Evolutionary conservation across 2,888 invertebrate species (phyloP).

Genomic region (Diarsia mendica): DNA sequence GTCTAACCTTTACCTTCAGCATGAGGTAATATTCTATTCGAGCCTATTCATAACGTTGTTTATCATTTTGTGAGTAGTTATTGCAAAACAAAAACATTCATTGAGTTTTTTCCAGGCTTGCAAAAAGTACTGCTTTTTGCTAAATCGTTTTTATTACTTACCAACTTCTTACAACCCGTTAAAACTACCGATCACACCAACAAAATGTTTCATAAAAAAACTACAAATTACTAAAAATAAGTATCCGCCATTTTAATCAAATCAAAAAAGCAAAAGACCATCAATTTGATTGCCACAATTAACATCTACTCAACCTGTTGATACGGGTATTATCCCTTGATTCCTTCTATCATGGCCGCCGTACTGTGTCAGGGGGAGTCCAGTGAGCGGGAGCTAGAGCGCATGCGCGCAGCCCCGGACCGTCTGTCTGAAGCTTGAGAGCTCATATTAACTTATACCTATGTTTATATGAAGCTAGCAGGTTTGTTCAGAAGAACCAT

Average conservation of each 20-base stretch:
- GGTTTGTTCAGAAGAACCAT: slow-evolving; percentile 38
- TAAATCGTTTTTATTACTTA: not conserved
- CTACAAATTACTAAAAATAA: not conserved
- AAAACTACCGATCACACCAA: not conserved
- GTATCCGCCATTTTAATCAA: not conserved
- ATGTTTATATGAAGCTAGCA: slow-evolving; percentile 33
- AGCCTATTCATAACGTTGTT: not conserved
- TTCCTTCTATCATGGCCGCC: slow-evolving; percentile 35
- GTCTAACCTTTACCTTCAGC: not conserved
- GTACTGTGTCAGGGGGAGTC: slow-evolving; percentile 62
- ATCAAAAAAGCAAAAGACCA: slow-evolving; percentile 29
- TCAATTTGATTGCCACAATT: slow-evolving; percentile 43
- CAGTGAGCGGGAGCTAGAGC: slow-evolving; percentile 54
- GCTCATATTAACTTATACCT: slow-evolving; percentile 56
- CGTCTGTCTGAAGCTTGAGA: slow-evolving; percentile 63
- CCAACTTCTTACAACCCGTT: not conserved
- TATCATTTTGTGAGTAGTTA: not conserved
- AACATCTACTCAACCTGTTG: slow-evolving; percentile 69
- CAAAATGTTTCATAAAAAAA: not conserved
- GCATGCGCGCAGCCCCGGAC: slow-evolving; percentile 66
- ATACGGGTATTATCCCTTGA: slow-evolving; percentile 50
- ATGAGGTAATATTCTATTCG: not conserved
- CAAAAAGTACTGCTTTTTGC: not conserved
- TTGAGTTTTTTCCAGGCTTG: not conserved
- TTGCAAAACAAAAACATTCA: not conserved